These are phyloP conservation scores for Catocala sponsa DNA, from an alignment of 2,888 invertebrate species.

Conservation along the genomic window DNA sequence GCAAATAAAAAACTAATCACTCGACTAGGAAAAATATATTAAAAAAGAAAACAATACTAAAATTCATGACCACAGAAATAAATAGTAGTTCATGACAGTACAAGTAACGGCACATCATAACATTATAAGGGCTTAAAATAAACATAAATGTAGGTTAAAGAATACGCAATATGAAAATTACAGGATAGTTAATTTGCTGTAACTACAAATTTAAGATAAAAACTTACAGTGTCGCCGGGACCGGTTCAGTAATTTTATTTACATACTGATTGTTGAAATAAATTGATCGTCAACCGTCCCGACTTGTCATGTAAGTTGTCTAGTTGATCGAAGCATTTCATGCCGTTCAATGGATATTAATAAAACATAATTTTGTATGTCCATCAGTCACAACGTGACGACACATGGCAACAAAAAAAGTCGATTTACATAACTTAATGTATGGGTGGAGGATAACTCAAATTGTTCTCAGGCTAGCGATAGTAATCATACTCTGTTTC, in stretches of 20 bases:
- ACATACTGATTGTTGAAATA: slow-evolving; percentile 61
- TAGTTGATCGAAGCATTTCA: slow-evolving; percentile 50
- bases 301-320: slow-evolving; percentile 51
- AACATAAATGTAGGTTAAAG: too few relatives aligned
- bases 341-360: slow-evolving; percentile 55
- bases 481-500: slow-evolving; percentile 48
- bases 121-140: background rate
- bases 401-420: slow-evolving; percentile 44
- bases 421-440: slow-evolving; percentile 57
- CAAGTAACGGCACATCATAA: slow-evolving; percentile 27
- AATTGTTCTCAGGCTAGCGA: slow-evolving; percentile 47
- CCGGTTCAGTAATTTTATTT: slow-evolving; percentile 60
- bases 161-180: background rate
- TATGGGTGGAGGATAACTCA: slow-evolving; percentile 39
- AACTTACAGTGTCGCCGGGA: slow-evolving; percentile 32
- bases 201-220: slow-evolving; percentile 15
- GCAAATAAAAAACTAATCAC: slow-evolving; percentile 62
- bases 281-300: slow-evolving; percentile 56
- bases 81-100: too few relatives aligned
- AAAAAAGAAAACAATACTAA: slow-evolving; percentile 35
- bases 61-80: slow-evolving; percentile 34
- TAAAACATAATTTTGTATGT: slow-evolving; percentile 50
- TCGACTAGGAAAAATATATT: slow-evolving; percentile 48
- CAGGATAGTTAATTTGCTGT: background rate
- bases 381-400: slow-evolving; percentile 52